phyloP scores from a whole-genome alignment of 2,797 vertebrate genomes.

The Danio choprae region DNA sequence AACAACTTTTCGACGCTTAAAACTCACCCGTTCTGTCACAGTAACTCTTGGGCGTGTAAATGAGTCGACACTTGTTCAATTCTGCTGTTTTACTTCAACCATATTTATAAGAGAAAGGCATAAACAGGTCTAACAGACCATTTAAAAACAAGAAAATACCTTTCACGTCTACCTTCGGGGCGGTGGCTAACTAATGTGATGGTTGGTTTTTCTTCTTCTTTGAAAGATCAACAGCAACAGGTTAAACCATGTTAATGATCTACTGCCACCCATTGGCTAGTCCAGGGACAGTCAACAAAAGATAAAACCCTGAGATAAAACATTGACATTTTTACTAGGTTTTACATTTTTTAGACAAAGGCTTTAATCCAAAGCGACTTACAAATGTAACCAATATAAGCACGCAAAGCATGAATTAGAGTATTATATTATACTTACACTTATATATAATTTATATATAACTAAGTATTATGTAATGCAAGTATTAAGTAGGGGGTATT shows the following conservation, averaged over 20 bases:
- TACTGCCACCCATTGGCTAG: conserved; percentile 30
- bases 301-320: no score
- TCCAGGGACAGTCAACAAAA: neutral
- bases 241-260: neutral
- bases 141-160: neutral
- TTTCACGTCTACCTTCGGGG: neutral
- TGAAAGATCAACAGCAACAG: neutral
- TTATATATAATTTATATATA: no score
- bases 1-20: neutral
- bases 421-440: no score
- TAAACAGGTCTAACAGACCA: neutral
- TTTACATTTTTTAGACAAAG: no score
- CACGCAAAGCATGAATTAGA: no score
- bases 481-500: no score
- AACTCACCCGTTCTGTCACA: conserved; percentile 12
- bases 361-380: no score
- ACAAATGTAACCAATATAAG: no score
- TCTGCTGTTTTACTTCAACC: neutral
- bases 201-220: conserved; percentile 13
- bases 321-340: no score
- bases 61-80: neutral
- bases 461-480: no score
- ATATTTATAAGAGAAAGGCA: neutral
- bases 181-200: neutral
- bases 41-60: conserved; percentile 3